Base-by-base conservation (phyloP, 2,113 vertebrate species). In the Nesoenas mayeri region DNA sequence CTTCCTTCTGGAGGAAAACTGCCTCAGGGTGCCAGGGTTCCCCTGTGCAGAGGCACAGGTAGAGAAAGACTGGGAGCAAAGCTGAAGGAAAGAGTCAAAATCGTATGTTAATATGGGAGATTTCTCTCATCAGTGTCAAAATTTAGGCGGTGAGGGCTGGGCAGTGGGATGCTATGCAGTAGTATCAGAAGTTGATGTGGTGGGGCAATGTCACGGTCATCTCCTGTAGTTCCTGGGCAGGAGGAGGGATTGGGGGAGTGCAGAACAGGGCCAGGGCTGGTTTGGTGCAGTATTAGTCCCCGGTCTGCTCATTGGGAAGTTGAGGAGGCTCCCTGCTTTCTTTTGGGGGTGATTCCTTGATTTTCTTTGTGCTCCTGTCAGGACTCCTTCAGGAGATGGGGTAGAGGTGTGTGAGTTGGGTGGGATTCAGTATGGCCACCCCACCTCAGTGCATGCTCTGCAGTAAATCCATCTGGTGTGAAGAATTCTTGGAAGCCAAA, bases 211-310 rank as follows among this genome's bases (percentile, higher is more conserved):
- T n/a, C 44, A 13, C 1, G 7, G 36, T 31, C 7, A 7, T 67
- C 8, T 71, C n/a, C 61, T 44, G 11, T 14, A 10, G 14, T 3
- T 38, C 15, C 26, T 16, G 6, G 44, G 56, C 10, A 15, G 73
- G 64, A 38, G 9, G 18, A 58, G 32, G n/a, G 19, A 10, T 1
- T 15, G 44, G 6, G 26, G 40, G 67, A 5, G 14, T 44, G 24
- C 17, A 19, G 17, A 53, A 40, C 19, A 70, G 44, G 47, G 26
- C 6, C 2, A 10, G 56, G 32, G 21, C 19, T 32, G 62, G 10
- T 2, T 0, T 60, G 77, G 36, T 26, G 42, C 9, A 1, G 2
- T 3, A 36, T 16, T 22, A 6, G 17, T 32, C 36, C 53, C 25
- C 11, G 18, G 5, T 11, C 66, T 34, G 18, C 36, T 50, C 3